Evolutionary conservation across 2,888 invertebrate species (phyloP).

Genomic region (Cyclophora albipunctata): DNA sequence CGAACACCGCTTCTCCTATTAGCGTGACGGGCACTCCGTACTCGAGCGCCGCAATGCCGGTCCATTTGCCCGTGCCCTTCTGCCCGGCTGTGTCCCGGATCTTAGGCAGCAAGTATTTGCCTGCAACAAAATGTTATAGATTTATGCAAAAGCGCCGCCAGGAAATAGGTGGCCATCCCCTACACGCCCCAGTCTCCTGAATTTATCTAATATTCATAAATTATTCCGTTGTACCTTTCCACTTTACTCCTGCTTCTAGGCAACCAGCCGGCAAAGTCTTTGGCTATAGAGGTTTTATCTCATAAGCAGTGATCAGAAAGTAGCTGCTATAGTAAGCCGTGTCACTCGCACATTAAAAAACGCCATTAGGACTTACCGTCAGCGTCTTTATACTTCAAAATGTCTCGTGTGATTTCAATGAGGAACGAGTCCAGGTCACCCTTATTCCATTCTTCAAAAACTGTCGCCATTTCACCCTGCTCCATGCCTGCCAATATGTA

Average conservation of each 20-base stretch:
- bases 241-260: no score
- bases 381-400: constrained; percentile 89
- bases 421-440: constrained; percentile 96
- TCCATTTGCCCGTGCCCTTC: constrained; percentile 99
- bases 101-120: constrained; percentile 87
- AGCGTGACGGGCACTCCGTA: constrained; percentile 98
- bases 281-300: no score
- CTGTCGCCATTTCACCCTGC: constrained; percentile 87
- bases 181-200: background rate
- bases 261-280: no score
- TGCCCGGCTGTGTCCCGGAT: constrained; percentile 97
- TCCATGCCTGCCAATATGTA: constrained; percentile 66
- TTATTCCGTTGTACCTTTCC: no score
- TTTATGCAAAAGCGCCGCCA: background rate
- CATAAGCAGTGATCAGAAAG: no score
- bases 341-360: no score
- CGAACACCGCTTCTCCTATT: constrained; percentile 98
- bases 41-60: constrained; percentile 95
- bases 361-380: constrained; percentile 74
- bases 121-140: constrained; percentile 59
- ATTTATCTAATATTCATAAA: background rate
- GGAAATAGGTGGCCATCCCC: no score
- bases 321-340: no score
- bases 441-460: constrained; percentile 96
- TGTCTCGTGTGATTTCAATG: constrained; percentile 97